Percentiles rank a stretch among this genome's conserved stretches.
phyloP scores from a whole-genome alignment of 2,888 invertebrate species.

The Empis stercorea region DNA sequence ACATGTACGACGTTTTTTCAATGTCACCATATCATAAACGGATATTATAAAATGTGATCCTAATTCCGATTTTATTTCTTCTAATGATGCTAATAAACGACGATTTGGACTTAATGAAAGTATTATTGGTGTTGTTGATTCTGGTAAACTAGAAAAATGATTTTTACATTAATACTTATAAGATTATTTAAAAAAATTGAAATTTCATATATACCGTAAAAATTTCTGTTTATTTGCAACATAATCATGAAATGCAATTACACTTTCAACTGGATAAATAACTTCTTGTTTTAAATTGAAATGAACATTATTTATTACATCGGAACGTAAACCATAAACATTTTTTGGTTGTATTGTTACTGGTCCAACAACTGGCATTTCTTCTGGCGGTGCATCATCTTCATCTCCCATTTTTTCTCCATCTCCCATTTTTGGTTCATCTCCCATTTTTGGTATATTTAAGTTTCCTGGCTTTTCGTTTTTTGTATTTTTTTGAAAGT shows the following conservation, averaged over 20 bases:
- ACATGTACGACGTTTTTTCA: conserved; percentile 54
- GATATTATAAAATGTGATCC: conserved; percentile 16
- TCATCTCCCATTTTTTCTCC: too few species aligned
- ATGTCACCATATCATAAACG: conserved; percentile 55
- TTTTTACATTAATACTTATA: too few species aligned
- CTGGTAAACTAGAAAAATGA: conserved; percentile 33
- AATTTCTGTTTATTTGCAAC: conserved; percentile 58
- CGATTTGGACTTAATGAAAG: conserved; percentile 30
- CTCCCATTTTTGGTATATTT: too few species aligned
- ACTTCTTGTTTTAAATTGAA: conserved; percentile 62
- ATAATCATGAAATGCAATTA: conserved; percentile 61
- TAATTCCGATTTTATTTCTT: conserved; percentile 12
- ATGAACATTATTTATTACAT: conserved; percentile 53
- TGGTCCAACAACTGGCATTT: conserved; percentile 4
- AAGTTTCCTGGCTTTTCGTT: too few species aligned
- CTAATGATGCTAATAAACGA: conserved; percentile 30
- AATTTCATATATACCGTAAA: conserved; percentile 37
- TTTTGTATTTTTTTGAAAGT: too few species aligned
- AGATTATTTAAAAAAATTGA: background rate
- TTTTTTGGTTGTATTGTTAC: conserved; percentile 30
- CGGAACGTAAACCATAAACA: conserved; percentile 31
- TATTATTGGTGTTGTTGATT: conserved; percentile 24
- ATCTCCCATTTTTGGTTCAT: too few species aligned
- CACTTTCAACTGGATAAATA: conserved; percentile 67
- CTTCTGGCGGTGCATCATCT: too few species aligned